Conservation (phyloP, 1,140 invertebrate species). For the Trigoniulus corallinus region DNA sequence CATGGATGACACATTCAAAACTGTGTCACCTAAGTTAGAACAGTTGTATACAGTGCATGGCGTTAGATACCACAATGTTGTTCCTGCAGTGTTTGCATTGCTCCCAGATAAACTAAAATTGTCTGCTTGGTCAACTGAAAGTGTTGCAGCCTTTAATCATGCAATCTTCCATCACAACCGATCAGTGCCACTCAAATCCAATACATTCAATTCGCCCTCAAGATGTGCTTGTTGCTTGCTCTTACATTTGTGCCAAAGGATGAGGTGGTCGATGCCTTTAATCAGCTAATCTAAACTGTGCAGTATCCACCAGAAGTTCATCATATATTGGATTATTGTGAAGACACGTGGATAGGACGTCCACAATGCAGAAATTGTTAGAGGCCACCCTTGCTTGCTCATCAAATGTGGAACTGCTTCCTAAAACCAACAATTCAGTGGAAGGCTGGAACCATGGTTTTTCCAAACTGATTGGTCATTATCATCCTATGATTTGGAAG, state of each 20-base stretch:
- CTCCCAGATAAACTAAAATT: not conserved
- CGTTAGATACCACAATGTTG: constrained; percentile 5
- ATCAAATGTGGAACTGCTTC: constrained; percentile 1
- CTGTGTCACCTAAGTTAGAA: constrained; percentile 8
- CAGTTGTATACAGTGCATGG: constrained; percentile 10
- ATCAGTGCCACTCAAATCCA: not conserved
- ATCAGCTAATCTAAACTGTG: not conserved
- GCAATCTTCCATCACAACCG: constrained; percentile 5
- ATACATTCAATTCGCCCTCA: constrained; percentile 3
- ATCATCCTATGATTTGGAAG: not conserved
- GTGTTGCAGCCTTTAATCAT: not conserved
- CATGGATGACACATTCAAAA: constrained; percentile 8
- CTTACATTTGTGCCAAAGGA: not conserved
- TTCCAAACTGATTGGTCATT: not conserved
- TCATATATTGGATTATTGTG: not conserved
- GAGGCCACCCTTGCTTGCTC: not conserved
- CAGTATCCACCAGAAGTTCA: not conserved
- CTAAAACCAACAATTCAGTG: not conserved
- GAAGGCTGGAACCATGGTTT: not conserved
- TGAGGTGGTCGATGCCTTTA: not conserved
- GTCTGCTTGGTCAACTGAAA: not conserved
- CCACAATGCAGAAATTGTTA: not conserved
- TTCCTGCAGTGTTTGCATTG: constrained; percentile 4
- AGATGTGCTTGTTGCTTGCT: not conserved
- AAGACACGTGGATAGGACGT: constrained; percentile 3